Evolutionary conservation across 2,113 vertebrate species (phyloP), one percentile per base, ranked within the genome.

Genomic region (Neotoma lepida): DNA sequence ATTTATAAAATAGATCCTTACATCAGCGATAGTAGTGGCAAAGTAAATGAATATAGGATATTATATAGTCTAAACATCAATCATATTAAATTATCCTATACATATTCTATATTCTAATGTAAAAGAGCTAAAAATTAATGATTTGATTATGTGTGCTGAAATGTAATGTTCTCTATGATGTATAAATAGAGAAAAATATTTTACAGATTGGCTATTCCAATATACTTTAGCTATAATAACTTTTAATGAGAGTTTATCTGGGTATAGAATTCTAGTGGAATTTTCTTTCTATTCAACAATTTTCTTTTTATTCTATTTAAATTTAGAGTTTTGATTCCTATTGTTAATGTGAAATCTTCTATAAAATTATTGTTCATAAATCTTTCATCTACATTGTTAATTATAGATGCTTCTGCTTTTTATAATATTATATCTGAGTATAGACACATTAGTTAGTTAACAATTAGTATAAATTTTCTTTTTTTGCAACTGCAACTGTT

Each of bases 401-500:
- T 81, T 92, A 28, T 87, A 94, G 49, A 88, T 64, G n/a, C n/a
- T 12, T 78, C 64, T n/a, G 81, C 15, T 91, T 90, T 84, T 77
- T 49, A 82, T 85, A 41, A 49, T 49, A 70, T 58, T 91, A 12
- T 80, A 63, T 64, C 22, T 71, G 78, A 4, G 8, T 66, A 7
- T 24, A 81, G 44, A 26, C 2, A 64, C 63, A 54, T 85, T 33
- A 61, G n/a, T 88, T 92, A n/a, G 63, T 49, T 64, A 86, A 18
- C 63, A 58, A 17, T 85, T 26, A 35, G 13, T 73, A 39, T 63
- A 74, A 93, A 70, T 71, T 63, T 89, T 64, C 15, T 85, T 14
- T 33, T 33, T 33, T 66, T 66, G 30, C 13, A 66, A 33, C 64
- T 66, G 30, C 14, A 66, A 66, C 64, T 15, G 64, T 66, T 66